Evolutionary conservation across 2,888 invertebrate species (phyloP), one percentile per base, ranked within the genome.

Genomic region (Thecocarcelia acutangulata): DNA sequence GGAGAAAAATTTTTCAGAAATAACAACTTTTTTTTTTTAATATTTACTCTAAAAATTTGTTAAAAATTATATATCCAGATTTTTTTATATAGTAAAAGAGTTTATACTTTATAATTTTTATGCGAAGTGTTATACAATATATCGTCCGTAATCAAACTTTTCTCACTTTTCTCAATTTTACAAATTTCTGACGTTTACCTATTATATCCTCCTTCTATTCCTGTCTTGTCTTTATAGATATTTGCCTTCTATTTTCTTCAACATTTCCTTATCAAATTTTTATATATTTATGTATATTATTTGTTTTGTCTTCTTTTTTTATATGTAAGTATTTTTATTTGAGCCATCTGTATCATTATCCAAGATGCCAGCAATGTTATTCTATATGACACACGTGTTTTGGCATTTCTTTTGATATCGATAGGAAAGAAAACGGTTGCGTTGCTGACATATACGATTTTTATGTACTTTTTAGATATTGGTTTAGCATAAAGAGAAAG

Each of bases 381-480:
- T 64, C 44, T 44, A 56, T 37, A 66, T 66, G 76, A 33, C 80
- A 76, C 80, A 76, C 75, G 61, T 72, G 54, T 69, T 64, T 70
- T 72, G 75, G 58, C 58, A 78, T 63, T 68, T 68, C 58, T 28
- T 59, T 4, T 17, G 52, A 52, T 61, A 75, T 59, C 15, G 68
- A 75, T 68, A 59, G 28, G 50, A 63, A 66, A 58, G 33, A n/a
- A 68, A 59, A 17, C 44, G 54, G 48, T 15, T 69, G 12, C 50
- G 61, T 63, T 40, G 17, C 48, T 52, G 56, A 63, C 61, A 69
- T 54, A 52, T 63, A 74, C 48, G 52, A 50, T 48, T 68, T 69
- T 46, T 19, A 15, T 17, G 37, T 28, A 69, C 9, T 33, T 33
- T 9, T 33, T 33, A 33, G 33, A 33, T 33, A 33, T 8, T 8